Evolutionary conservation across 23 tunicate genomes (phyloP), one percentile per base, ranked within the genome.

Genomic region (Pegea sp.): DNA sequence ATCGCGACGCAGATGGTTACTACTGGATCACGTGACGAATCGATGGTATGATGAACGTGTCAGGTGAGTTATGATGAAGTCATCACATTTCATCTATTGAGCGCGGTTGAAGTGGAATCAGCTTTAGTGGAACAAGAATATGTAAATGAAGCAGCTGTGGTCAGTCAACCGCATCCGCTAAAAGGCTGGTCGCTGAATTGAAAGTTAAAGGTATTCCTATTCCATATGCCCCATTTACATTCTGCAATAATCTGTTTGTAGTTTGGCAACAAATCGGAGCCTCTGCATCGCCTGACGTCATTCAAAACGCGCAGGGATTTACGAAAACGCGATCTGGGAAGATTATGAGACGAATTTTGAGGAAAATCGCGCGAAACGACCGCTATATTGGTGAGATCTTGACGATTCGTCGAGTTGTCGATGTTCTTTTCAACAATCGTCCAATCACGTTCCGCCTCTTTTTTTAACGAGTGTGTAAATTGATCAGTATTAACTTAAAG

Each of bases 1-100:
- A 42, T 22, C 42, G 93, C 23, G 93, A 81, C 64, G 66, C 65
- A 26, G 93, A 81, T 50, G 93, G 93, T 21, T 81, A 72, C 58
- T 63, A 38, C 33, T 81, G 93, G 93, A 81, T 81, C 50, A 81
- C 93, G 3, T 81, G 93, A 26, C 58, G 93, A 50, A 81, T 81
- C 44, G 93, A 81, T 67, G 93, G 72, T 42, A 81, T 81, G 93
- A 61, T 81, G 24, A 81, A 81, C 52, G 74, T 81, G 3, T 81
- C 81, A 11, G 93, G 78, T 71, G 42, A 28, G 51, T 18, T 5
- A 8, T 54, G 18, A 46, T 0, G 6, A 11, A n/a, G n/a, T n/a
- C n/a, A n/a, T n/a, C n/a, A n/a, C n/a, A n/a, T n/a, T n/a, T 24
- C 92, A 78, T 49, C 50, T 78, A 22, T 65, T 78, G 26, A 78